phyloP scores from a whole-genome alignment of 2,113 vertebrate genomes.

The Plecturocebus donacophilus region DNA sequence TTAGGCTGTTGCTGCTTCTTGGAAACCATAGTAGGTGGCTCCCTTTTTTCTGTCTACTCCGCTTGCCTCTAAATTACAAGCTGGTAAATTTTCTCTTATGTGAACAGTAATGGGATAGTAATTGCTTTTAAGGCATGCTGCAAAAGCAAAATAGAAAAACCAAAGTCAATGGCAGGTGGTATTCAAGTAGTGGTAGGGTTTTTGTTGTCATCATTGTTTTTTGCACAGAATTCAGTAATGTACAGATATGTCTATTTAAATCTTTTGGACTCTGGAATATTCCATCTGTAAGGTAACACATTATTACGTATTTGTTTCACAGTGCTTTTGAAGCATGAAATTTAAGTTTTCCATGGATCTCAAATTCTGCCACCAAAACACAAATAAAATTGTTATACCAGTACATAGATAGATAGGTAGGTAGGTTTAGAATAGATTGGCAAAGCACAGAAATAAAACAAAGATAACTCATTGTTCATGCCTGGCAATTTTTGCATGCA shows the following conservation, averaged over 20 bases:
- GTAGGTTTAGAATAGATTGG: slow-evolving; percentile 14
- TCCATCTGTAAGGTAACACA: slow-evolving; percentile 3
- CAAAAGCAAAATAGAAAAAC: slow-evolving; percentile 52
- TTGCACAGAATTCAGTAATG: neutral
- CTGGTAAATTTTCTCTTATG: slow-evolving; percentile 67
- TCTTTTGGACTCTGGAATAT: slow-evolving; percentile 5
- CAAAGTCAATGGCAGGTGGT: neutral
- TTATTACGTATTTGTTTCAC: slow-evolving; percentile 32
- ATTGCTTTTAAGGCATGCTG: slow-evolving; percentile 68
- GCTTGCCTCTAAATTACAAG: slow-evolving; percentile 66
- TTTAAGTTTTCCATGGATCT: slow-evolving; percentile 43
- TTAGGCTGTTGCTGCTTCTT: slow-evolving; percentile 36
- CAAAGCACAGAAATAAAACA: slow-evolving; percentile 32
- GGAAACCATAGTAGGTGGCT: neutral
- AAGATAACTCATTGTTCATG: neutral
- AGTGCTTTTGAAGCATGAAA: slow-evolving; percentile 17
- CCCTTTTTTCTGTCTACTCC: slow-evolving; percentile 44
- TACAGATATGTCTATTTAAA: neutral
- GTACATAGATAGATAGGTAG: neutral
- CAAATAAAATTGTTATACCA: slow-evolving; percentile 7
- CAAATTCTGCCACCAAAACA: slow-evolving; percentile 31
- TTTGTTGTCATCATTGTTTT: neutral
- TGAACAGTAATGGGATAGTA: slow-evolving; percentile 67
- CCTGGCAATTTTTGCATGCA: neutral
- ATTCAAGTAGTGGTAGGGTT: neutral